Percentiles rank a stretch among this genome's conserved stretches.
phyloP scores from a whole-genome alignment of 2,113 vertebrate species.

The human region DNA sequence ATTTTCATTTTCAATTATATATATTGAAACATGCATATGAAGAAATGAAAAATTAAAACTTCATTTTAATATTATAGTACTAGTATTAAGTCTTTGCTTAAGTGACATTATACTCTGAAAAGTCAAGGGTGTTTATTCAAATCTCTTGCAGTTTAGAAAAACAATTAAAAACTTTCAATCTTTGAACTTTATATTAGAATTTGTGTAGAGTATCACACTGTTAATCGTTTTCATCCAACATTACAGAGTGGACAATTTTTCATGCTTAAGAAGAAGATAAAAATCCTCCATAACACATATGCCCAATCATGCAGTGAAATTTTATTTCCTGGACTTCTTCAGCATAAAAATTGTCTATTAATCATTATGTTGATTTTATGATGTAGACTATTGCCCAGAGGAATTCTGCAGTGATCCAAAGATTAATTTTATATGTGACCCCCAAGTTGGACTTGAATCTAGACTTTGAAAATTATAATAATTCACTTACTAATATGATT shows the following conservation, averaged over 20 bases:
- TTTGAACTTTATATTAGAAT: constrained; percentile 34
- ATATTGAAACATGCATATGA: neutral
- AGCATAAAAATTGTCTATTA: constrained; percentile 61
- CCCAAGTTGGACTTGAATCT: constrained; percentile 56
- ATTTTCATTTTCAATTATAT: neutral
- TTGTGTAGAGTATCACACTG: neutral
- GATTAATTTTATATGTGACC: constrained; percentile 62
- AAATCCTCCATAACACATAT: constrained; percentile 40
- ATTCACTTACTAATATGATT: constrained; percentile 26
- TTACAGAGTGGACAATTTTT: constrained; percentile 50
- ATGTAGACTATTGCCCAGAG: constrained; percentile 54
- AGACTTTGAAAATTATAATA: constrained; percentile 49
- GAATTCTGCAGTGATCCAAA: constrained; percentile 48
- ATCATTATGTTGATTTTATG: constrained; percentile 62
- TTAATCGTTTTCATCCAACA: constrained; percentile 41
- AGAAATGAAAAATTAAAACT: neutral
- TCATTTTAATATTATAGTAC: neutral
- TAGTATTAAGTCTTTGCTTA: constrained; percentile 6
- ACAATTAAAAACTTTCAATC: neutral
- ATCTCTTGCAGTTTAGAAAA: neutral
- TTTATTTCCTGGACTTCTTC: constrained; percentile 62
- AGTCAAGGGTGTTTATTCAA: constrained; percentile 19
- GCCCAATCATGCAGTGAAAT: constrained; percentile 30
- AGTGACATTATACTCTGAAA: neutral
- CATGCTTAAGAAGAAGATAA: constrained; percentile 42